Evolutionary conservation across 2,888 invertebrate genomes (phyloP), one percentile per base, ranked within the genome.

Genomic region (Eueremaeus valkanovi): DNA sequence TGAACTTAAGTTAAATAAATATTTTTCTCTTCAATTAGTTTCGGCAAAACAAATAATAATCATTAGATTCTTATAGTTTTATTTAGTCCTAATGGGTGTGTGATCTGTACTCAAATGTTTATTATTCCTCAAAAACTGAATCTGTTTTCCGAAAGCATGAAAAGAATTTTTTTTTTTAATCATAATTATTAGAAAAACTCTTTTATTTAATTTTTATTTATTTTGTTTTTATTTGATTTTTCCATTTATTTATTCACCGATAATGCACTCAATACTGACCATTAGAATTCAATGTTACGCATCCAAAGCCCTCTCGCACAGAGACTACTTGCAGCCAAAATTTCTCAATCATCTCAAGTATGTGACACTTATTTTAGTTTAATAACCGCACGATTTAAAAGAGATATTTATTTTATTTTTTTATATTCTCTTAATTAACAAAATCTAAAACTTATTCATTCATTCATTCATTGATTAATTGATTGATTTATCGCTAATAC

Each of bases 301-400:
- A 77, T 78, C 77, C 79, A 79, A 77, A 78, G 77, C 16, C 77
- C 78, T 45, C 77, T 79, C 40, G 77, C 77, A 70, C 79, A 79
- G 72, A 76, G 79, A 73, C 76, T 78, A 68, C 78, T 78, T 27
- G 76, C 79, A 73, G 77, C 75, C 6, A 75, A 75, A 42, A 55
- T 58, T 18, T 74, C 74, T 45, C 74, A 74, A 66, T 72, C 55
- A 58, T 55, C 55, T 51, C 55, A 55, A 58, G 55, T 40, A 51
- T 40, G 40, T 51, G n/a, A 29, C 36, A 55, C 45, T 45, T 13
- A 31, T 31, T 42, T 74, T 55, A 55, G 58, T 58, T 24, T 13
- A 58, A 58, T 58, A 58, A 58, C 24, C 29, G 58, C 29, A 58
- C 16, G 31, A 58, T 29, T 58, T n/a, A 0, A 24, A n/a, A n/a